Percentiles rank a stretch among this genome's conserved stretches.
Evolutionary conservation across 2,888 invertebrate species (phyloP).

Genomic region (Ctena decussata): DNA sequence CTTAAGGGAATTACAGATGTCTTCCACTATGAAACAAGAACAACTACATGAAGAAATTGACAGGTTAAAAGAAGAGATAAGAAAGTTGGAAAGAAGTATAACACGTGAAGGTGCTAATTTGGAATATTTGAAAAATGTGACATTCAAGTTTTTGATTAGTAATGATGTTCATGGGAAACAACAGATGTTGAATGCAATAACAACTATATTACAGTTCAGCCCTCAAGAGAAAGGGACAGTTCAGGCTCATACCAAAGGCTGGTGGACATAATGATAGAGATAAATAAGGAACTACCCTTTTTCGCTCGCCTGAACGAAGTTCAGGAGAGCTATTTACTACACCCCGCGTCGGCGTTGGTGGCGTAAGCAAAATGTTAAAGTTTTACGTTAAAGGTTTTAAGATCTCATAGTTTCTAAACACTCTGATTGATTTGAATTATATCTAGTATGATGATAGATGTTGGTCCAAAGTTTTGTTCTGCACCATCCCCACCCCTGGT

Average conservation of each 20-base stretch:
- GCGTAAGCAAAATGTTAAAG: too few species aligned
- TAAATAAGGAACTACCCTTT: too few species aligned
- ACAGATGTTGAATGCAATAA: conserved; percentile 96
- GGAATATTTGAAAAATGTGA: conserved; percentile 96
- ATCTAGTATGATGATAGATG: too few species aligned
- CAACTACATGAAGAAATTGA: conserved; percentile 88
- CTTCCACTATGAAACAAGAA: conserved; percentile 86
- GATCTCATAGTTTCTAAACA: too few species aligned
- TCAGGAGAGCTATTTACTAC: too few species aligned
- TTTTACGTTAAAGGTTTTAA: too few species aligned
- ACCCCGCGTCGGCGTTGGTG: too few species aligned
- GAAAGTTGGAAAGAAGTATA: conserved; percentile 86
- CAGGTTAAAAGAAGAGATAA: conserved; percentile 88
- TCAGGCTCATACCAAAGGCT: conserved; percentile 68
- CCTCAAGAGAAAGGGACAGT: conserved; percentile 90
- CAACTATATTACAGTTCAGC: conserved; percentile 94
- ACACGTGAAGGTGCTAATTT: conserved; percentile 94
- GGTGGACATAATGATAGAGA: conserved; percentile 65
- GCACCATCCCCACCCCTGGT: too few species aligned
- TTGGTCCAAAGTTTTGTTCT: too few species aligned
- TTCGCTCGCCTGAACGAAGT: too few species aligned
- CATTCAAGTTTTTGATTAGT: conserved; percentile 93
- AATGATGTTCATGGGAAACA: conserved; percentile 91
- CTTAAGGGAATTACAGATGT: conserved; percentile 88
- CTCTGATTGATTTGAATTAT: too few species aligned